Base-by-base conservation (phyloP, 2,113 vertebrate genomes). In the Aphelocoma coerulescens region DNA sequence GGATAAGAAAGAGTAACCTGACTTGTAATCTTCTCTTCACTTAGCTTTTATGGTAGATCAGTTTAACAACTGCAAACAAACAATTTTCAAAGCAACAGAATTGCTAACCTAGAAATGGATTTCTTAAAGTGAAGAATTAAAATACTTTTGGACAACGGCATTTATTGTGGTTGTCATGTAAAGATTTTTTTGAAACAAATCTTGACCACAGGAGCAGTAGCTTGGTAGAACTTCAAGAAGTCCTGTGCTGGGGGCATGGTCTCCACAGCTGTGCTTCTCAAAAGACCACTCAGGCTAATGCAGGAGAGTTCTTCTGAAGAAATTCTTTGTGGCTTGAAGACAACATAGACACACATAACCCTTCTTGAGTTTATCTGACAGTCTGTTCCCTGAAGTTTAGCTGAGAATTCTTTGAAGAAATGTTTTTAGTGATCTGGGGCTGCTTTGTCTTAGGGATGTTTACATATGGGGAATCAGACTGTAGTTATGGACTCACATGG, bases 391-490 rank as follows among this genome's bases (percentile, higher is more conserved):
- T 44, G 20, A 67, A 71, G 49, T 67, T 72, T 19, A 62, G 32
- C 32, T 81, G 32, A 28, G 62, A 86, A 71, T 58, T 89, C 62
- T 39, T 41, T 5, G 4, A 62, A 58, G 43, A 49, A 63, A 10
- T 55, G 9, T 9, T 81, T 59, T 12, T 14, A 39, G 27, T 27
- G 30, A 1, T 63, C 81, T 69, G 55, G 26, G 21, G 75, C 37
- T 69, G 12, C 26, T 52, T 78, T 65, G 49, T 18, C 66, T 59
- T 73, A 41, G 35, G 57, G 26, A 8, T 23, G 7, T 61, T 81
- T 68, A 5, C 0, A 0, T 43, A 2, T 15, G 4, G 2, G 28
- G 33, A 48, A 23, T 74, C 44, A 61, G 1, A 22, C 0, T 77
- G 77, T 13, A 43, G 33, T 73, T 55, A 7, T 1, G 28, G 85